Conservation (phyloP, 2,113 vertebrate genomes). For the Gopherus flavomarginatus region DNA sequence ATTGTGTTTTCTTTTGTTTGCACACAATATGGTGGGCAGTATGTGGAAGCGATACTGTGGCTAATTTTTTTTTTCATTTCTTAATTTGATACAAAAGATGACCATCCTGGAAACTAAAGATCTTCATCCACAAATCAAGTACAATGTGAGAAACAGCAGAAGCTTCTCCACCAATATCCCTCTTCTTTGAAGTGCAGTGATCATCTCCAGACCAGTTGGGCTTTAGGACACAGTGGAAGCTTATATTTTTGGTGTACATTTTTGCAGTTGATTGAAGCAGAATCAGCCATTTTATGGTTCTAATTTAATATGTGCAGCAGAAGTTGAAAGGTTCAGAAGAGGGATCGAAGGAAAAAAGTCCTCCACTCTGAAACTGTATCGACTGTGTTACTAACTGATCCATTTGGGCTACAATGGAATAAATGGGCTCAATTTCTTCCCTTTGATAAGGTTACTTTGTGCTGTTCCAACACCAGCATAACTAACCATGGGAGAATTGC, state of each 20-base stretch:
- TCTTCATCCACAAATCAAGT: background rate
- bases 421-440: background rate
- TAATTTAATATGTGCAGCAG: background rate
- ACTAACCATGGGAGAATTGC: too few species aligned
- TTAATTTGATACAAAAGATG: background rate
- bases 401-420: background rate
- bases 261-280: background rate
- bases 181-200: background rate
- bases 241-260: background rate
- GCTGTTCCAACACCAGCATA: too few species aligned
- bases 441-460: background rate
- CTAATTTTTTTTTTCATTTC: background rate
- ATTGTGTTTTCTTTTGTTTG: background rate
- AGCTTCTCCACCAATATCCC: background rate
- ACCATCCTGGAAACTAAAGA: background rate
- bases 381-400: background rate
- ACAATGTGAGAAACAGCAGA: background rate
- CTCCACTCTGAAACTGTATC: background rate
- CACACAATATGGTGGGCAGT: background rate
- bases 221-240: background rate
- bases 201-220: background rate
- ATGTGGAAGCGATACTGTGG: background rate
- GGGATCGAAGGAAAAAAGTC: background rate
- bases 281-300: background rate
- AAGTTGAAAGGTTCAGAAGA: background rate